Conservation (phyloP, 2,797 vertebrate species). For the Spea hammondii region DNA sequence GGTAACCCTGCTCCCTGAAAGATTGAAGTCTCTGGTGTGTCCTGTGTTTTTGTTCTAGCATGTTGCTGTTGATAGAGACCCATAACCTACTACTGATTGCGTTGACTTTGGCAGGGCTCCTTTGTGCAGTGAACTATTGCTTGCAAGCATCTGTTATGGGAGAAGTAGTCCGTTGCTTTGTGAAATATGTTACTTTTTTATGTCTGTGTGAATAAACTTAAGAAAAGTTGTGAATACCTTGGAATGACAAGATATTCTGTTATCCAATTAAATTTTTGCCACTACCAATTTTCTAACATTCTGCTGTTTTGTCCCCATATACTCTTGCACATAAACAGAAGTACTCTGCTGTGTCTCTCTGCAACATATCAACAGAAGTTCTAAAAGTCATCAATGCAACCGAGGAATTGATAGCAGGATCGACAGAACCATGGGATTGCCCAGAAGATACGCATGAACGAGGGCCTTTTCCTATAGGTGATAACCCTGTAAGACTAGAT, state of each 20-base stretch:
- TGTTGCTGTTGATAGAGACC: no score
- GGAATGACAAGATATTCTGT: not conserved
- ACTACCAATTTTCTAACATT: constrained; percentile 59
- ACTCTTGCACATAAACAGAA: constrained; percentile 77
- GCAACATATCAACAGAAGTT: constrained; percentile 97
- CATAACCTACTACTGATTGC: no score
- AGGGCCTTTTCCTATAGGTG: constrained; percentile 73
- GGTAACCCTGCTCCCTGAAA: no score
- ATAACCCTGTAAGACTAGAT: constrained; percentile 78
- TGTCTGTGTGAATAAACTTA: no score
- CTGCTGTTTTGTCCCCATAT: constrained; percentile 66
- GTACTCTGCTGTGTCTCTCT: constrained; percentile 93
- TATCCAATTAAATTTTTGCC: not conserved
- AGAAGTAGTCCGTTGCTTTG: no score
- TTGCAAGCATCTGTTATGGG: no score
- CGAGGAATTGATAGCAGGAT: constrained; percentile 91
- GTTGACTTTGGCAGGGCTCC: no score
- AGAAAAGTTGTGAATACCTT: no score
- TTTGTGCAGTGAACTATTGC: no score
- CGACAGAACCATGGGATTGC: constrained; percentile 69
- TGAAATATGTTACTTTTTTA: no score
- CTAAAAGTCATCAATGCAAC: constrained; percentile 95
- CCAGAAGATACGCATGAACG: constrained; percentile 65
- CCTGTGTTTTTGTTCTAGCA: no score
- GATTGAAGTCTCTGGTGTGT: no score